These are phyloP conservation scores for Karalla daura DNA, from an alignment of 2,797 vertebrate genomes.

Conservation along the genomic window DNA sequence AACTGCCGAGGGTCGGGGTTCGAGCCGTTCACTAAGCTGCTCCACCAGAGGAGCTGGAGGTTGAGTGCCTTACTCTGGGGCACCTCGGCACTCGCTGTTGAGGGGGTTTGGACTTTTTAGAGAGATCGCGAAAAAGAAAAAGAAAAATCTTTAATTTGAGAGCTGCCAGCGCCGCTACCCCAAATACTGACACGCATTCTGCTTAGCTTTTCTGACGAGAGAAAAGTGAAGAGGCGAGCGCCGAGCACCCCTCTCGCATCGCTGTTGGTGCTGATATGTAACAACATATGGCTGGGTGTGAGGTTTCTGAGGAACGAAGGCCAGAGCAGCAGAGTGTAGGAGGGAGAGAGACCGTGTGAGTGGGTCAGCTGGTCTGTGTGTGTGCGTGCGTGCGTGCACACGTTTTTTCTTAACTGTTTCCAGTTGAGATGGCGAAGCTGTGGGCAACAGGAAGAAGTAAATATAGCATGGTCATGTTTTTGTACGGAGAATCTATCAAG, in stretches of 20 bases:
- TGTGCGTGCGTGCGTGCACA: constrained; percentile 10
- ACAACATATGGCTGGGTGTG: constrained; percentile 12
- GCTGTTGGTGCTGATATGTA: constrained; percentile 5
- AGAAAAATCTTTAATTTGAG: constrained; percentile 44
- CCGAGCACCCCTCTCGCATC: too few relatives aligned
- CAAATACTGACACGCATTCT: constrained; percentile 52
- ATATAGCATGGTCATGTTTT: constrained; percentile 50
- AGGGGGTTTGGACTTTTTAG: constrained; percentile 33
- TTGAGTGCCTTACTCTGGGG: constrained; percentile 74
- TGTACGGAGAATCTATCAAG: constrained; percentile 31
- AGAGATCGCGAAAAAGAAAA: constrained; percentile 14
- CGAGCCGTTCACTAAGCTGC: constrained; percentile 34
- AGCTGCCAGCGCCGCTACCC: constrained; percentile 39
- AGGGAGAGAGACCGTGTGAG: constrained; percentile 10
- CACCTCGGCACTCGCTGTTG: constrained; percentile 58
- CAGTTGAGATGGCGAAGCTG: constrained; percentile 32
- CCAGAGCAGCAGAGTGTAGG: constrained; percentile 41
- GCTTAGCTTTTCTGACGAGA: constrained; percentile 35
- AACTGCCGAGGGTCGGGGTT: constrained; percentile 20
- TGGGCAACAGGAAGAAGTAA: constrained; percentile 37
- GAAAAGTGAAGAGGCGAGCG: constrained; percentile 1
- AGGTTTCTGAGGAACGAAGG: constrained; percentile 32
- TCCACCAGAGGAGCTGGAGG: constrained; percentile 50
- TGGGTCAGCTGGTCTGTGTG: constrained; percentile 3
- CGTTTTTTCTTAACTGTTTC: constrained; percentile 33